Evolutionary conservation across 2,797 vertebrate species (phyloP), one percentile per base, ranked within the genome.

Genomic region (Miichthys miiuy): DNA sequence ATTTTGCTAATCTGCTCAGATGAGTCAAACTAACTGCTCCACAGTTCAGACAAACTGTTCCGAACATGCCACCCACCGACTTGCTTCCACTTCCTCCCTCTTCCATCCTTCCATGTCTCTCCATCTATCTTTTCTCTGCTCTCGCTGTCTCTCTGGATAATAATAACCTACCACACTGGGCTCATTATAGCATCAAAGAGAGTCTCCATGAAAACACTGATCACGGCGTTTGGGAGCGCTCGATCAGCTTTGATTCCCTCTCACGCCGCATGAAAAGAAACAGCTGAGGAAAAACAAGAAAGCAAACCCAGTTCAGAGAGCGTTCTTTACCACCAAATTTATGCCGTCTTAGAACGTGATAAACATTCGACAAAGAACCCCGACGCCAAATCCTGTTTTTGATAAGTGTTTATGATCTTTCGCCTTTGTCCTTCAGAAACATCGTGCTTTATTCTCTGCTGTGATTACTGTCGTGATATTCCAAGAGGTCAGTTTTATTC

Each of bases 151-250:
- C 80, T 82, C 74, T 66, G 75, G 86, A 86, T 90, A 84, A 91
- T 89, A 88, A 89, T 88, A 90, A 84, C 82, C 81, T 27, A 72
- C 76, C 88, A 88, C 88, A 83, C 72, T 82, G 82, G 88, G 84
- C 84, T 90, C 87, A 88, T 92, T 89, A 91, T 23, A 20, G 83
- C 88, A 89, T 92, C 90, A 89, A 88, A 92, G 86, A 88, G 65
- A 79, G 84, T 79, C 86, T 86, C 79, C 69, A 21, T 79, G 82
- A 89, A 87, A 84, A 91, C 82, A 77, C 76, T 82, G 84, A 89
- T 88, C 81, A 66, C 78, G 82, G 75, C 74, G 83, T 69, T 69
- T 75, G 80, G 73, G 62, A 88, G 82, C 20, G 83, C 76, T 73
- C 85, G 2, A 38, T 86, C 78, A 4, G 82, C 88, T 88, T 87